These are phyloP conservation scores for Carabus problematicus DNA, from an alignment of 2,888 invertebrate genomes.

Conservation along the genomic window DNA sequence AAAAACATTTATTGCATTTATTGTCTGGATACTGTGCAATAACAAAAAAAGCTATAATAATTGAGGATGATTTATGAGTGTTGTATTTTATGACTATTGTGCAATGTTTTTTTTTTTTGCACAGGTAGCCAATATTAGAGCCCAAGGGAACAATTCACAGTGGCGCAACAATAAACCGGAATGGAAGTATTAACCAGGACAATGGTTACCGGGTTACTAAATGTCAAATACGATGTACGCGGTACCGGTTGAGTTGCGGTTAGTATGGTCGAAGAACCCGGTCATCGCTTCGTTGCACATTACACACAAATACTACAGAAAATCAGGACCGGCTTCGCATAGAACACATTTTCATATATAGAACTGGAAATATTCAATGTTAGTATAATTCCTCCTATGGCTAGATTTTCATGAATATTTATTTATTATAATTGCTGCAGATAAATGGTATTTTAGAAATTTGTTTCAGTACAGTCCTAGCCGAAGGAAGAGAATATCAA, in stretches of 20 bases:
- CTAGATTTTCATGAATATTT: too few relatives aligned
- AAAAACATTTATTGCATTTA: too few relatives aligned
- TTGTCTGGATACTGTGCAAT: too few relatives aligned
- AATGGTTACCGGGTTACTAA: constrained; percentile 38
- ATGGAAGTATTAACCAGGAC: constrained; percentile 35
- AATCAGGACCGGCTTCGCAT: constrained; percentile 10
- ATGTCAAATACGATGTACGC: constrained; percentile 40
- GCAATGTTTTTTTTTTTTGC: constrained; percentile 9
- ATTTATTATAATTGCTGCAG: too few relatives aligned
- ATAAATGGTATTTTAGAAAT: background rate
- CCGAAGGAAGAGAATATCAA: constrained; percentile 1
- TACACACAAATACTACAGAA: constrained; percentile 1
- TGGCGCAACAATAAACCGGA: constrained; percentile 26
- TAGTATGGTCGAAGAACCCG: background rate
- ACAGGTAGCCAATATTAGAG: constrained; percentile 6
- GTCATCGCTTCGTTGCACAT: constrained; percentile 23
- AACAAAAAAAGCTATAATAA: too few relatives aligned
- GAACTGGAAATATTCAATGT: too few relatives aligned
- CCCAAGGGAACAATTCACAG: constrained; percentile 1
- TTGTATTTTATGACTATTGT: background rate
- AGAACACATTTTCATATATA: background rate
- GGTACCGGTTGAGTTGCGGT: constrained; percentile 17
- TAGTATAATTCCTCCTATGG: too few relatives aligned
- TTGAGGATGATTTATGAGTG: too few relatives aligned
- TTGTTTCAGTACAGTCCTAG: background rate